Evolutionary conservation across 2,797 vertebrate genomes (phyloP), one percentile per base, ranked within the genome.

Genomic region (Tinamus major): DNA sequence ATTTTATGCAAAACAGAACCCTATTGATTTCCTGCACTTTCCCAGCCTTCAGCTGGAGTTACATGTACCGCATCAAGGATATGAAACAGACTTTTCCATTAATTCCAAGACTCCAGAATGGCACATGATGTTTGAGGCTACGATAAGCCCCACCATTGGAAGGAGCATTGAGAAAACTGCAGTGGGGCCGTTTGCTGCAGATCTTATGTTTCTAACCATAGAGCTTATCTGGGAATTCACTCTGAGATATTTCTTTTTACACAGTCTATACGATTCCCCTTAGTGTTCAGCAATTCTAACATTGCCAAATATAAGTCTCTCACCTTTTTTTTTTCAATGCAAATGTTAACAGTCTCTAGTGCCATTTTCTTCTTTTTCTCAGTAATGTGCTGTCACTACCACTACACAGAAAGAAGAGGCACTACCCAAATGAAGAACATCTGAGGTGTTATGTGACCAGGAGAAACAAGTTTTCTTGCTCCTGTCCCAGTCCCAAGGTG

Each of bases 1-100:
- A 91, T 91, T 95, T 93, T 70, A 80, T 85, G 56, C 56, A 91
- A 94, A 94, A 76, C 18, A 76, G 67, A 93, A 48, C 24, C 29
- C 48, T 76, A 79, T 77, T 62, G 81, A 91, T 76, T 79, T 95
- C 53, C 68, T 83, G 35, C 85, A 71, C 4, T 18, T 70, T 53
- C 63, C 21, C 56, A 77, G 31, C 55, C 67, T 94, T 80, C 74
- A 33, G 31, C 59, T 35, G 48, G 75, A 94, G 77, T 65, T 84
- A 61, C 35, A 83, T 0, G 1, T 3, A 48, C 64, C 29, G 84
- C 63, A 78, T 39, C 39, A 39, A 64, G n/a, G 78, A 62, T 55
- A 42, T 16, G 21, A 85, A 91, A 63, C 9, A 71, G 20, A 61
- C 79, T 59, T 90, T 63, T 46, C 59, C 48, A 12, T 89, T 91